A percentile compares a stretch with the other conserved stretches of the same genome.
Conservation (phyloP, 2,113 vertebrate species). For the Lagenorhynchus albirostris region DNA sequence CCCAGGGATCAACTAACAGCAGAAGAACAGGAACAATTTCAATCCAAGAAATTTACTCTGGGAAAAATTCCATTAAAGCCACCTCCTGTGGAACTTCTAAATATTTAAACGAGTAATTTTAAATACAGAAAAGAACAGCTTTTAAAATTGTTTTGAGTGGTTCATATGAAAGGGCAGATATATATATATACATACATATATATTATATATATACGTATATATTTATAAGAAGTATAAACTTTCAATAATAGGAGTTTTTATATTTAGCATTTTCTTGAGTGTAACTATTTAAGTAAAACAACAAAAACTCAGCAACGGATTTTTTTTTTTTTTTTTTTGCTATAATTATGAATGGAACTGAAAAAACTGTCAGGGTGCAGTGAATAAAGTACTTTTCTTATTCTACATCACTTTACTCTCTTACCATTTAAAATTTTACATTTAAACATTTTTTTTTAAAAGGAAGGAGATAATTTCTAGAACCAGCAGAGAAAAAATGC, state of each 20-base stretch:
- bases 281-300: constrained; percentile 35
- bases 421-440: neutral
- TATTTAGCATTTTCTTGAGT: neutral
- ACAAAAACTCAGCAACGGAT: neutral
- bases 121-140: constrained; percentile 15
- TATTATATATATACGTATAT: neutral
- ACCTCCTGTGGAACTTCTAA: constrained; percentile 86
- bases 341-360: constrained; percentile 23
- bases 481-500: neutral
- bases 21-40: constrained; percentile 91
- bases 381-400: constrained; percentile 46
- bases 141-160: constrained; percentile 29
- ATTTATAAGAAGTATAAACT: neutral
- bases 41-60: constrained; percentile 85
- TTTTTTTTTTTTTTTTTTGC: neutral
- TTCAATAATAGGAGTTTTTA: constrained; percentile 17
- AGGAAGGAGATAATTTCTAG: neutral
- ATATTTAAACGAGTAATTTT: constrained; percentile 59
- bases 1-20: constrained; percentile 83
- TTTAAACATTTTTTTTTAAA: neutral
- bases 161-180: neutral
- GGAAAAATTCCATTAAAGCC: constrained; percentile 89
- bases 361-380: neutral
- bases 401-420: neutral
- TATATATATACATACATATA: neutral